Base-by-base conservation (phyloP, 2,797 vertebrate genomes). In the Buphagus erythrorhynchus region DNA sequence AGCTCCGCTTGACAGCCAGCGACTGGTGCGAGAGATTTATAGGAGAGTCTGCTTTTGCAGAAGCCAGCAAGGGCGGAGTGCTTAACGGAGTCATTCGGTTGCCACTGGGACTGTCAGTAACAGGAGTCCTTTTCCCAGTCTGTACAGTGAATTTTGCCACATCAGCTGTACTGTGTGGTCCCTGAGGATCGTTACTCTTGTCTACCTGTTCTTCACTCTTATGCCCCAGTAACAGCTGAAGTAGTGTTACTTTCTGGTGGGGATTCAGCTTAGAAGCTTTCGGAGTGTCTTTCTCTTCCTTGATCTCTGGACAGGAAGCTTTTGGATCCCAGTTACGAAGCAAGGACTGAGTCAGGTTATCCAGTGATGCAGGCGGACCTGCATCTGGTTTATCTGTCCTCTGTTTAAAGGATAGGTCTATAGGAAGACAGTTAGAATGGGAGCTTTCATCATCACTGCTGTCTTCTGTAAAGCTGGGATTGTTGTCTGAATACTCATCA, bases 271-370 rank as follows among this genome's bases (percentile, higher is more conserved):
- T 99, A 62, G 98, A 97, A 89, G 97, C 98, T 89, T 97, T 98
- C 28, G 99, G 98, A 97, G 98, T 97, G 96, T 99, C 98, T 94
- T 98, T 99, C 90, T 96, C 98, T 94, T 98, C 99, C 95, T 98
- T 91, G 87, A 93, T 90, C 72, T 98, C 99, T 38, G 98, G 87
- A 92, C 97, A 97, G 8, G 98, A 98, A 97, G 98, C 97, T 97
- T 99, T 99, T 45, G 99, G 99, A 97, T 99, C 99, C 99, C 99
- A 99, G 86, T 98, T 99, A 93, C 98, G 99, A 95, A 99, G 97
- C 93, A 99, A 98, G 29, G 99, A 98, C 94, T 99, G 99, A 62
- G 99, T 99, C 93, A 99, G 98, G 93, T 99, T 99, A 95, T 99
- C 99, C 89, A 99, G 95, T 29, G 99, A 98, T 40, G 98, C 97